Conservation (phyloP, 2,113 vertebrate genomes). For the Hemibates koningsi region DNA sequence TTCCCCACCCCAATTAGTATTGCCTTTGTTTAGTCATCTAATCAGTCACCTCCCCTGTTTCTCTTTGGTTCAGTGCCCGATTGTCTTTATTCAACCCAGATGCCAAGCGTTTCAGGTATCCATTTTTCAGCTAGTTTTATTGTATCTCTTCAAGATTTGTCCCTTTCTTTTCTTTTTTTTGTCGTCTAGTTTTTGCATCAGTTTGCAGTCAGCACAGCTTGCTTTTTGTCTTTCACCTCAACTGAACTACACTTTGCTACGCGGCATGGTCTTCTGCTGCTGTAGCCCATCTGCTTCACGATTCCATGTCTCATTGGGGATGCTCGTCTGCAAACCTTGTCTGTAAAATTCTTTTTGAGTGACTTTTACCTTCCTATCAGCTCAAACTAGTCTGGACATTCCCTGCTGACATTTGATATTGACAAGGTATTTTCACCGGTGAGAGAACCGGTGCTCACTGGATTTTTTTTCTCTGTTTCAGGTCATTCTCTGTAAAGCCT, state of each 20-base stretch:
- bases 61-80: background rate
- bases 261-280: background rate
- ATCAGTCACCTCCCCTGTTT: background rate
- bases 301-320: background rate
- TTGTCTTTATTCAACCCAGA: background rate
- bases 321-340: background rate
- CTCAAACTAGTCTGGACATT: background rate
- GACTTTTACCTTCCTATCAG: background rate
- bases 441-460: background rate
- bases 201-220: background rate
- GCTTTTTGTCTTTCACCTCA: background rate
- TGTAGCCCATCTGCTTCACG: background rate
- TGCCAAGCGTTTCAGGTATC: background rate
- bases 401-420: background rate
- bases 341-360: background rate
- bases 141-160: background rate
- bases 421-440: background rate
- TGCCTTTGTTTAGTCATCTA: background rate
- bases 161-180: background rate
- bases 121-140: background rate
- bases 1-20: background rate
- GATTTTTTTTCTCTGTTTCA: background rate
- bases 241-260: background rate
- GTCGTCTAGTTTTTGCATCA: background rate
- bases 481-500: background rate